Evolutionary conservation across 2,888 invertebrate species (phyloP), one percentile per base, ranked within the genome.

Genomic region (Hanleya hanleyi): DNA sequence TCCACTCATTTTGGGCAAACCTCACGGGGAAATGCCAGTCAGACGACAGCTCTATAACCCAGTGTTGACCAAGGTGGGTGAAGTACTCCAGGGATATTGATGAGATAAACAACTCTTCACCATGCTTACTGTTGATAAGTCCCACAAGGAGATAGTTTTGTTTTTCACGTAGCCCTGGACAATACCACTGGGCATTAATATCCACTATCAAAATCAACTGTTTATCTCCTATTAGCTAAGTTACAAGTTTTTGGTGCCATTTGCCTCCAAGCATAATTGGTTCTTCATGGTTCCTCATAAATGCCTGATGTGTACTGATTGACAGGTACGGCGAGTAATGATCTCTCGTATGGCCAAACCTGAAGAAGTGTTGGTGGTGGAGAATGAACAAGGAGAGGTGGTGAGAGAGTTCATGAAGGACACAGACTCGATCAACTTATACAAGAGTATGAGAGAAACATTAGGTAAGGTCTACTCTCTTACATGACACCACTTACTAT

Each of bases 361-460:
- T 0, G 99, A 99, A 91, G 99, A 99, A 92, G 99, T 99, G 41
- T 93, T 99, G 76, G 98, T 99, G 62, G 99, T 99, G 50, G 99
- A 99, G 92, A 99, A 99, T 92, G 99, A 99, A 90, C 98, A 99
- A 91, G 99, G 99, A 50, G 99, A 99, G 92, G 98, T 99, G 75
- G 99, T 99, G 12, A 93, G 99, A 77, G 99, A 99, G 91, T 98
- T 99, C 90, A 99, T 99, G 97, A 99, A 99, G 92, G 99, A 99
- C 91, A 99, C 99, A 47, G 99, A 99, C 92, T 96, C 99, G 47
- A 99, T 99, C 86, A 98, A 98, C 92, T 93, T 99, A 89, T 99
- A 99, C 92, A 99, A 98, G 92, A 99, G 97, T 90, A 99, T 99
- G 99, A 94, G 98, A 80, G 99, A 99, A 81, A 91, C 91, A 36